These are phyloP conservation scores for Tachysurus fulvidraco DNA, from an alignment of 2,113 vertebrate genomes.

Conservation along the genomic window DNA sequence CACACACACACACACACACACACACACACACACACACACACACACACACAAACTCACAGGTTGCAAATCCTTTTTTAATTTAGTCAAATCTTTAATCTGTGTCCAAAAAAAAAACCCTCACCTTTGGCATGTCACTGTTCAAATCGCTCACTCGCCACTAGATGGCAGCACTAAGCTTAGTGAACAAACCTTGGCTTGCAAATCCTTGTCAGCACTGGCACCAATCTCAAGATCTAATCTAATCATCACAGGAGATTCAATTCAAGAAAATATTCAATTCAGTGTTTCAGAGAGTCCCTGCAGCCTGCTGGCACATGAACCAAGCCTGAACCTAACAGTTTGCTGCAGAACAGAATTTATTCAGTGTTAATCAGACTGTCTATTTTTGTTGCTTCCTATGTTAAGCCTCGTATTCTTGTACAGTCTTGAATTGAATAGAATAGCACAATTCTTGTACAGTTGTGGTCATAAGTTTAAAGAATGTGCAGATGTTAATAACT, in stretches of 20 bases:
- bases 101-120: background rate
- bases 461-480: too few species aligned
- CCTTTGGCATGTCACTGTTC: background rate
- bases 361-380: constrained; percentile 37
- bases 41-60: background rate
- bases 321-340: constrained; percentile 19
- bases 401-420: constrained; percentile 1
- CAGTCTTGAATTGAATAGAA: too few species aligned
- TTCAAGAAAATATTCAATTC: background rate
- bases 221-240: background rate
- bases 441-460: too few species aligned
- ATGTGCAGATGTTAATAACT: too few species aligned
- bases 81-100: constrained; percentile 11
- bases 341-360: constrained; percentile 21
- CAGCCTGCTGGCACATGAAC: background rate
- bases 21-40: background rate
- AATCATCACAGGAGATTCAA: background rate
- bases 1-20: background rate
- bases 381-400: constrained; percentile 36
- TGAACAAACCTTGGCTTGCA: background rate
- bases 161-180: constrained; percentile 26
- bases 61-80: constrained; percentile 23
- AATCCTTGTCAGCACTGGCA: background rate
- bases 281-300: background rate
- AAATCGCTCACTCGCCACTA: background rate